Base-by-base conservation (phyloP, 2,113 vertebrate species). In the Gobius niger region DNA sequence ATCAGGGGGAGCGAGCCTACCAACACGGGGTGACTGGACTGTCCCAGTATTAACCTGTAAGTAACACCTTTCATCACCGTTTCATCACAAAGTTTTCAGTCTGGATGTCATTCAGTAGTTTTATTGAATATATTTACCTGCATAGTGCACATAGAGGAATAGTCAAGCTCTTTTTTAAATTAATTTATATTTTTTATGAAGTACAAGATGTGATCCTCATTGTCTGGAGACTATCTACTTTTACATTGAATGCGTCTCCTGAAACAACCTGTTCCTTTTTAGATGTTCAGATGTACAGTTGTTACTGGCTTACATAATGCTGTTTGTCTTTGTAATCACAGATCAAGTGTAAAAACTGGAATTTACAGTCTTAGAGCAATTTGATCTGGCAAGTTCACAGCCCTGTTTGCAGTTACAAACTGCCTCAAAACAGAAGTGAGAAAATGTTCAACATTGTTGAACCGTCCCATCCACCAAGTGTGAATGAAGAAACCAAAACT, bases 11-110 rank as follows among this genome's bases (percentile, higher is more conserved):
- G 89, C 94, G 97, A 76, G 97, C 97, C 1, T 99, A 99, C 94
- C 97, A 98, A 92, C 96, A 98, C 46, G 95, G 95, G 85, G 96
- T 99, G 92, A 96, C 96, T 76, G 97, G 97, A 90, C 93, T 99
- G 94, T 98, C 96, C 93, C 97, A 98, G 96, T 99, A 98, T 92
- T 99, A 99, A 94, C 93, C 94, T 93, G 97, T 95, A 92, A 96
- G 96, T 80, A 57, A 6, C 10, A 56, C 9, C 40, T 66, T n/a
- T n/a, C n/a, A n/a, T n/a, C n/a, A n/a, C 3, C 24, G 24, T 34
- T 34, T 34, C 24, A 34, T 34, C 24, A 34, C 24, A 24, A 3
- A 34, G 24, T 34, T 34, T 34, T 34, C 24, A 34, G 24, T 34
- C 24, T 34, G 24, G 24, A 34, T 34, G 24, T 34, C 24, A 34